Base-by-base conservation (phyloP, 2,888 invertebrate species). In the Spodoptera exigua region DNA sequence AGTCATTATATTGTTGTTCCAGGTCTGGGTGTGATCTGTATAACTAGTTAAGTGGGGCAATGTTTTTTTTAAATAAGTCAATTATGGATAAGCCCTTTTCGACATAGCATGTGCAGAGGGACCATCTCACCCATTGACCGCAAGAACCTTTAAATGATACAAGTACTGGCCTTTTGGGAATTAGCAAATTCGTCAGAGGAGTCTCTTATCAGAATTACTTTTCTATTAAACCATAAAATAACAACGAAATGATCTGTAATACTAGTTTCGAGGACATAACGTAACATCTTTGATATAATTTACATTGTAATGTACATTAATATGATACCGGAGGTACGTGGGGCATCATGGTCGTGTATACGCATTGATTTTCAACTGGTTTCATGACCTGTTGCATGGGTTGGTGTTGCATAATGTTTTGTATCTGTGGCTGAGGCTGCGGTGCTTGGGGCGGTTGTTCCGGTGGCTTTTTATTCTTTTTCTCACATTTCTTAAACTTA, bases 401-500 rank as follows among this genome's bases (percentile, higher is more conserved):
- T 0, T 70, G 87, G 1, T 80, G 84, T 0, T 71, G 71, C 83
- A 84, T 82, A 0, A 73, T 57, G 7, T 74, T 78, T 2, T 74
- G 80, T 18, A 77, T 54, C 69, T 53, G 82, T 2, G 79, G 84
- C 2, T 70, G 65, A 0, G 57, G 67, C 41, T 49, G 67, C 39
- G 81, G 76, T 0, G 77, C 80, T 0, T 75, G 84, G 0, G 77
- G 84, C 0, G 73, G 82, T 44, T 83, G 83, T 18, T 92, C 91
- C 0, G 88, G 89, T 0, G 90, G 90, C 64, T 91, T 91, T 52
- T 92, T 92, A 76, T 89, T 92, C 70, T 93, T 93, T 72, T 93
- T 93, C 72, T 93, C 93, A 34, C 93, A 92, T 71, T 93, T 93
- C 75, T 93, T 93, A 79, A 93, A 93, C 73, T 93, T 93, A 72